Evolutionary conservation across 2,888 invertebrate genomes (phyloP).

Genomic region (Tetanocera ferruginea): DNA sequence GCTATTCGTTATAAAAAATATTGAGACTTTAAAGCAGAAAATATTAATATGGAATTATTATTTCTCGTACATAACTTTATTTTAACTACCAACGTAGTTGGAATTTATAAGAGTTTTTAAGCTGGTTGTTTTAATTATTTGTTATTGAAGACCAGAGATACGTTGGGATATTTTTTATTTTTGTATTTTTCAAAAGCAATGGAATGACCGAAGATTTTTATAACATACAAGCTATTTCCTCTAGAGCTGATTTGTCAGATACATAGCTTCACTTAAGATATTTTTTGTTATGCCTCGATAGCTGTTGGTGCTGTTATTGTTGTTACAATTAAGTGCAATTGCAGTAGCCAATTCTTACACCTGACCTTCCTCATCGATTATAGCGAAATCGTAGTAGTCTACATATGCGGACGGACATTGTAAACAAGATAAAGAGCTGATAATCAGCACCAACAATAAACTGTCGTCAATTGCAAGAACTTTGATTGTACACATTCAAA

Average conservation of each 20-base stretch:
- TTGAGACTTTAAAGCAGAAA: neutral
- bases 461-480: conserved; percentile 32
- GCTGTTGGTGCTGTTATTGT: neutral
- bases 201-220: too few relatives aligned
- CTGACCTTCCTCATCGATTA: conserved; percentile 41
- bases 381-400: neutral
- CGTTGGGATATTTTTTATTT: too few relatives aligned
- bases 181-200: too few relatives aligned
- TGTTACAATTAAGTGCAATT: neutral
- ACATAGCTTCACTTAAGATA: too few relatives aligned
- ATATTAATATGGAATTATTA: too few relatives aligned
- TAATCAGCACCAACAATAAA: neutral
- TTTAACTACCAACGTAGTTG: too few relatives aligned
- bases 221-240: too few relatives aligned
- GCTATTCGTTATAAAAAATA: neutral
- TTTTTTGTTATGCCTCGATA: neutral
- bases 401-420: conserved; percentile 41
- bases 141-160: too few relatives aligned
- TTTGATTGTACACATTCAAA: neutral
- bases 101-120: too few relatives aligned
- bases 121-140: too few relatives aligned
- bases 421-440: conserved; percentile 25
- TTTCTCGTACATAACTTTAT: too few relatives aligned
- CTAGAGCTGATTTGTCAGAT: too few relatives aligned
- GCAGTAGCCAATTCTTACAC: neutral